These are phyloP conservation scores for Rhinogobius similis DNA, from an alignment of 2,113 vertebrate species.

Conservation along the genomic window DNA sequence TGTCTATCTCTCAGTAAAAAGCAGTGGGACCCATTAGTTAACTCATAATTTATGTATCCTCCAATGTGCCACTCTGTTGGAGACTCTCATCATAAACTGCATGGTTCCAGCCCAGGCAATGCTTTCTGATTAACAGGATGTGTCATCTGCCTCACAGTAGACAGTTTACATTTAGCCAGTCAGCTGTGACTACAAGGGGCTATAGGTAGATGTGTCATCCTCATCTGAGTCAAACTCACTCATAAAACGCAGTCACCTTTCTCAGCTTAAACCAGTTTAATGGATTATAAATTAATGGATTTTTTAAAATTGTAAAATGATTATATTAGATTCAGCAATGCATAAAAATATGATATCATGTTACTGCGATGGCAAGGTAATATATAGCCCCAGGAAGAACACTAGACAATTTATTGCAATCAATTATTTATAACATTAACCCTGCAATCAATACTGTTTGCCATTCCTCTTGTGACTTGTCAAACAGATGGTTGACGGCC, in stretches of 20 bases:
- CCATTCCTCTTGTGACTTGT: neutral
- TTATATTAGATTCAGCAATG: neutral
- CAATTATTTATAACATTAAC: constrained; percentile 10
- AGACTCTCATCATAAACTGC: neutral
- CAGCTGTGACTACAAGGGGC: neutral
- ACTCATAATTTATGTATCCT: neutral
- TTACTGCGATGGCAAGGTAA: neutral
- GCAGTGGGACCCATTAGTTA: neutral
- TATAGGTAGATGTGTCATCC: constrained; percentile 50
- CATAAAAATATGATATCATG: neutral
- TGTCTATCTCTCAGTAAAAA: neutral
- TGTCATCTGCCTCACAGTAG: constrained; percentile 45
- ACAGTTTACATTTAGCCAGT: constrained; percentile 9
- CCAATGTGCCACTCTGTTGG: neutral
- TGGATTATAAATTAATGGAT: too few species aligned
- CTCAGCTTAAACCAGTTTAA: too few species aligned
- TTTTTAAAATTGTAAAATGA: too few species aligned
- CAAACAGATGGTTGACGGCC: constrained; percentile 4
- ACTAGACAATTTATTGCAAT: constrained; percentile 6
- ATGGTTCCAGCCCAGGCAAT: neutral
- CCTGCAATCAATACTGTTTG: constrained; percentile 5
- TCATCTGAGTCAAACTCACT: constrained; percentile 56
- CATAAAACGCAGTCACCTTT: neutral
- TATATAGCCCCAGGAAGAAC: neutral
- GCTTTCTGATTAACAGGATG: constrained; percentile 18